These are phyloP conservation scores for Euplexia lucipara DNA, from an alignment of 2,888 invertebrate genomes.

Conservation along the genomic window DNA sequence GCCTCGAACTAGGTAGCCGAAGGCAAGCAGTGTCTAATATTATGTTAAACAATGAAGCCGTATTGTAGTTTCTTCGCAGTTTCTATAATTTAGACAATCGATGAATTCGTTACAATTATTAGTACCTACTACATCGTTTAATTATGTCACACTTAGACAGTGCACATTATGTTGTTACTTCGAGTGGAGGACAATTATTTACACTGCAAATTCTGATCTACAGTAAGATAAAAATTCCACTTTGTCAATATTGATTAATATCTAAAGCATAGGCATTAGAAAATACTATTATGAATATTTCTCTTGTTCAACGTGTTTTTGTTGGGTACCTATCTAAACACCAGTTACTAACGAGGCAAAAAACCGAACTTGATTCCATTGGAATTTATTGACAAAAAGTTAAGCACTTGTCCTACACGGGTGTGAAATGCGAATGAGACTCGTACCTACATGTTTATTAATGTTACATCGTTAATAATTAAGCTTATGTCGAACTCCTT, in stretches of 20 bases:
- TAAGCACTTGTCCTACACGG: slow-evolving; percentile 63
- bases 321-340: slow-evolving; percentile 25
- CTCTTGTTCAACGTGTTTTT: slow-evolving; percentile 31
- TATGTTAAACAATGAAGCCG: too few relatives aligned
- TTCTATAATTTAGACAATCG: background rate
- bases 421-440: slow-evolving; percentile 48
- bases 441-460: slow-evolving; percentile 20
- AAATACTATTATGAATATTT: slow-evolving; percentile 3
- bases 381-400: slow-evolving; percentile 76
- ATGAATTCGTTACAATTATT: too few relatives aligned
- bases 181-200: too few relatives aligned
- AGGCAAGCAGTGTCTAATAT: too few relatives aligned
- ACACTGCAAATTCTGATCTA: background rate
- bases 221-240: background rate
- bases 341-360: slow-evolving; percentile 62
- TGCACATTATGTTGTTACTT: background rate
- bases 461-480: slow-evolving; percentile 40
- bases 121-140: too few relatives aligned
- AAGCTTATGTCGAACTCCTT: background rate
- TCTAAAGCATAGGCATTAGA: slow-evolving; percentile 13
- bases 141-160: too few relatives aligned
- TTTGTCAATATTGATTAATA: background rate
- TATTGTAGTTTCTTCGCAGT: background rate
- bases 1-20: background rate
- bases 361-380: slow-evolving; percentile 68